Evolutionary conservation across 2,888 invertebrate species (phyloP), one percentile per base, ranked within the genome.

Genomic region (Acronicta alni): DNA sequence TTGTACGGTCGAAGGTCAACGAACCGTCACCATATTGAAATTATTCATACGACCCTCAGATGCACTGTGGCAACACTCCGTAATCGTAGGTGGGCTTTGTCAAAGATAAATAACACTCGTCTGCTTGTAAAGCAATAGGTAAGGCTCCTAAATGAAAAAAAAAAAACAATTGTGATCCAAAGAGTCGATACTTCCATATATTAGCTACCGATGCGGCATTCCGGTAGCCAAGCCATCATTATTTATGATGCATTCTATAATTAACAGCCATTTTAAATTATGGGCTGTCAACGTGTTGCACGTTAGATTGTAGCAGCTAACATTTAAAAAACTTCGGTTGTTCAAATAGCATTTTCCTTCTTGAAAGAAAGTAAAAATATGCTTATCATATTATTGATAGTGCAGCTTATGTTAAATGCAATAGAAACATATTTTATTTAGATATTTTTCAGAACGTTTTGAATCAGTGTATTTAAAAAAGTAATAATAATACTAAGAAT

Each of bases 1-100:
- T n/a, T 78, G 71, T 78, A 77, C 65, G 66, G 69, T 44, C 57
- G 61, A 65, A 72, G 80, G 70, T 80, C 79, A 75, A 72, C 63
- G 80, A 23, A 44, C 80, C 45, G 45, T 56, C 46, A 41, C 45
- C 62, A 67, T 63, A 71, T 70, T 77, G 45, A 53, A 61, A 55
- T 64, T 65, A 72, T 65, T 72, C 72, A 69, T 61, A 61, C 67
- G 71, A 62, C 55, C 62, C 55, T 39, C 49, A 56, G 41, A 66
- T 69, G 67, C 54, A 68, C 65, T 62, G 66, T 66, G 43, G 43
- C 49, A 66, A 55, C 37, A 55, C 43, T 54, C 46, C 55, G 35
- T 48, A 42, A 30, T 58, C 53, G n/a, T n/a, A n/a, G 30, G 48
- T 43, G 14, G 41, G 14, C n/a, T 30, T 48, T 46, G 51, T 69